Conservation (phyloP, 2,888 invertebrate genomes). For the Synergus itoensis region DNA sequence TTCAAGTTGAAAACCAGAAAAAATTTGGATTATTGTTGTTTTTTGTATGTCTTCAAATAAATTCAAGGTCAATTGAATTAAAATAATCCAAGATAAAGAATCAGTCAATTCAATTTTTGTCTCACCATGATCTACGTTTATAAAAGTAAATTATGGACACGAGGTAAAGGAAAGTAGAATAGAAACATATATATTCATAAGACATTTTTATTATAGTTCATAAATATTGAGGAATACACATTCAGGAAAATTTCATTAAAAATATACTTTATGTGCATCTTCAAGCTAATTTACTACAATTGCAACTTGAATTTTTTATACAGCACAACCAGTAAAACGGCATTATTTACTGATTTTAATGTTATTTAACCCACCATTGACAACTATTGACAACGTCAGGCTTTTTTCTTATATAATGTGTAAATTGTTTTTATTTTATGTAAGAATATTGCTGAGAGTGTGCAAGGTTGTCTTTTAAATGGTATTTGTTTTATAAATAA, state of each 20-base stretch:
- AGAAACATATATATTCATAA: too few relatives aligned
- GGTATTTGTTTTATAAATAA: too few relatives aligned
- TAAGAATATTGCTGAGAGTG: too few relatives aligned
- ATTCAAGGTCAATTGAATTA: not conserved
- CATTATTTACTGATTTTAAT: not conserved
- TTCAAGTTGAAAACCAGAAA: too few relatives aligned
- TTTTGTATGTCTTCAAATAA: not conserved
- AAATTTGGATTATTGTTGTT: too few relatives aligned
- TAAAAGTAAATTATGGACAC: not conserved
- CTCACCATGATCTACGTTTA: not conserved
- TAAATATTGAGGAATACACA: too few relatives aligned
- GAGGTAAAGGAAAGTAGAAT: not conserved
- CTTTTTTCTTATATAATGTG: rapidly evolving
- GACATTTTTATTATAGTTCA: too few relatives aligned
- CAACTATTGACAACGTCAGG: not conserved
- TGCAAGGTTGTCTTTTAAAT: too few relatives aligned
- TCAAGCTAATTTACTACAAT: not conserved
- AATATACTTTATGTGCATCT: not conserved
- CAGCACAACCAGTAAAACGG: not conserved
- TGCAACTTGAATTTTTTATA: not conserved
- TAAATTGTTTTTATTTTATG: not conserved
- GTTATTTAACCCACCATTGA: not conserved
- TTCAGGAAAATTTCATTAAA: not conserved
- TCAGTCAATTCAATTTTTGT: not conserved
- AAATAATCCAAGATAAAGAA: not conserved